Base-by-base conservation (phyloP, 2,888 invertebrate genomes). In the Acleris literana region DNA sequence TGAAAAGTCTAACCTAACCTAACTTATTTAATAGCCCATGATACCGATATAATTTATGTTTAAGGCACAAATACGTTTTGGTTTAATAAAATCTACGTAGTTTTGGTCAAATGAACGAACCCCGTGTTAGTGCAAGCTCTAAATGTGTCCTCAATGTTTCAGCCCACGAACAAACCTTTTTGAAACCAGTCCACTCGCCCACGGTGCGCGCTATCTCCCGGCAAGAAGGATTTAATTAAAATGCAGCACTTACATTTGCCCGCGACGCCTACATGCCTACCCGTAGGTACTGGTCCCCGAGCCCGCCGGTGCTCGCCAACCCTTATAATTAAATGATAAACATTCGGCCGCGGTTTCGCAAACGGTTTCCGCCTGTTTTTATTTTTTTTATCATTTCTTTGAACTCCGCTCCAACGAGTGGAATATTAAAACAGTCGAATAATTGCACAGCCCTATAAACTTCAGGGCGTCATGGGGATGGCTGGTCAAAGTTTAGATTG, bases 191-290 rank as follows among this genome's bases (percentile, higher is more conserved):
- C 77, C 72, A 71, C 69, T 72, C 72, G 68, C 74, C 70, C 71
- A 20, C 70, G 66, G 64, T 69, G 74, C 71, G 71, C 71, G 74
- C 76, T 76, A 78, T 81, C 79, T 81, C 76, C 68, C 75, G 49
- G 71, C 76, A 75, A 81, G 78, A 79, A 81, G 83, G 76, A 84
- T 86, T 87, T 87, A 85, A 87, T 88, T 87, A 86, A 88, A 88
- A 82, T 75, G 77, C 79, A 79, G 77, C 77, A 76, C 78, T 83
- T 75, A 78, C 77, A 76, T 74, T 75, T 74, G 79, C 76, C 70
- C 64, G 70, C 69, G 69, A 69, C 53, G 69, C 53, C 52, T 51
- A 33, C 20, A 16, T 11, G 18, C 54, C 13, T 20, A 22, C 43
- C 16, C 55, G 43, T 44, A 60, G 25, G 25, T 0, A 25, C 64